Evolutionary conservation across 23 tunicate genomes (phyloP), one percentile per base, ranked within the genome.

Genomic region (Clavelina lepadiformis): DNA sequence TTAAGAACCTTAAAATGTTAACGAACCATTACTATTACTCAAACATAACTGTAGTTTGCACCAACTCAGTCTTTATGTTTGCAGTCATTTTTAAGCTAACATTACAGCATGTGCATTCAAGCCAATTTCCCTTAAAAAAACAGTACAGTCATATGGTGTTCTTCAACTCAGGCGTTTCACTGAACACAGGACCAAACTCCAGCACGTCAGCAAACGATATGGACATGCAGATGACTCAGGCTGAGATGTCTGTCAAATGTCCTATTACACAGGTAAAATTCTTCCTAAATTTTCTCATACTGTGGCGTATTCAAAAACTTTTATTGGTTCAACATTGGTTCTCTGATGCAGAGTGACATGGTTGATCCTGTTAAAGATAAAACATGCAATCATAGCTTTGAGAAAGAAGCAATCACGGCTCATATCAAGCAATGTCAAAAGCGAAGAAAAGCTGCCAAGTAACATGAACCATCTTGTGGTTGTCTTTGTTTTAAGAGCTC

Each of bases 381-480:
- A 1, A 46, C 38, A 0, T 82, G 89, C 33, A 68, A 75, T 31
- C 89, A 82, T 31, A 55, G 61, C 13, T 82, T 82, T 73, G 89
- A 82, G 32, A 82, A 82, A 73, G 66, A 65, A 46, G 89, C 89
- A 32, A 82, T 82, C 33, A 28, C 22, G 15, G 46, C 74, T 19
- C 78, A 73, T 34, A 57, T 82, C 28, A 73, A 73, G 50, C 89
- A 82, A 36, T 72, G 58, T 23, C 45, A 35, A 21, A 82, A 73
- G 28, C 57, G 66, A 20, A 54, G 45, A 35, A 82, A 66, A 46
- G 41, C 54, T 21, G 64, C 89, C 20, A 82, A 82, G 80, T 68
- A 78, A 65, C 61, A n/a, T n/a, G n/a, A n/a, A n/a, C n/a, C n/a
- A n/a, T n/a, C n/a, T n/a, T n/a, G n/a, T n/a, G n/a, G n/a, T n/a